phyloP scores from a whole-genome alignment of 2,113 vertebrate species.

The Esox niger region DNA sequence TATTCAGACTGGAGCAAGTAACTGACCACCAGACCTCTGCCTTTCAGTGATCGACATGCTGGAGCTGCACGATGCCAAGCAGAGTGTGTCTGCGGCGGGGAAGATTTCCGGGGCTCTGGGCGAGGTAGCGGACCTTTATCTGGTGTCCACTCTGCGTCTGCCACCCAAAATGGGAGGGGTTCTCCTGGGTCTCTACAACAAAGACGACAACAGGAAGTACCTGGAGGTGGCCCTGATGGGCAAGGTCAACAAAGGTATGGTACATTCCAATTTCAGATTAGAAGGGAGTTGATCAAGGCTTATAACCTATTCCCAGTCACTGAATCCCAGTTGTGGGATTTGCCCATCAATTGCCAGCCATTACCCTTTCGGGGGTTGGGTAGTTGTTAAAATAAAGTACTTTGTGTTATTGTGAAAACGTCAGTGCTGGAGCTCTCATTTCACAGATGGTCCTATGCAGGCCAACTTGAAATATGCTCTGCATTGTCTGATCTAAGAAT shows the following conservation, averaged over 20 bases:
- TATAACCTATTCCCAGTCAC: too few relatives aligned
- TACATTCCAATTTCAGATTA: not conserved
- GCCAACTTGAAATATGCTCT: not conserved
- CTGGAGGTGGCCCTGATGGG: constrained; percentile 79
- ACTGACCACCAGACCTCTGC: not conserved
- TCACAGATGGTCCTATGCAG: not conserved
- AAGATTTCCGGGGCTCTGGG: constrained; percentile 76
- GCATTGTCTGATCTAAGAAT: not conserved
- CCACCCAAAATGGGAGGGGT: constrained; percentile 80
- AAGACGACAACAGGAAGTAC: constrained; percentile 81
- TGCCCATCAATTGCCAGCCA: not conserved
- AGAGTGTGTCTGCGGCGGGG: constrained; percentile 69
- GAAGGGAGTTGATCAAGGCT: too few relatives aligned
- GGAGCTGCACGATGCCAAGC: constrained; percentile 52
- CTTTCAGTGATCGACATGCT: constrained; percentile 40
- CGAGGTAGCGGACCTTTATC: constrained; percentile 73
- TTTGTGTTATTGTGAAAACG: too few relatives aligned
- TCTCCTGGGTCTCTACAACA: constrained; percentile 82
- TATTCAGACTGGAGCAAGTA: not conserved
- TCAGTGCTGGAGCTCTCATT: not conserved
- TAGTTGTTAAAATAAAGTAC: too few relatives aligned
- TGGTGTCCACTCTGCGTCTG: constrained; percentile 81
- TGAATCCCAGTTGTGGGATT: not conserved
- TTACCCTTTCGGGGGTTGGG: too few relatives aligned
- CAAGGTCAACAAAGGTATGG: constrained; percentile 83